Base-by-base conservation (phyloP, 2,888 invertebrate species). In the Apoda limacodes region DNA sequence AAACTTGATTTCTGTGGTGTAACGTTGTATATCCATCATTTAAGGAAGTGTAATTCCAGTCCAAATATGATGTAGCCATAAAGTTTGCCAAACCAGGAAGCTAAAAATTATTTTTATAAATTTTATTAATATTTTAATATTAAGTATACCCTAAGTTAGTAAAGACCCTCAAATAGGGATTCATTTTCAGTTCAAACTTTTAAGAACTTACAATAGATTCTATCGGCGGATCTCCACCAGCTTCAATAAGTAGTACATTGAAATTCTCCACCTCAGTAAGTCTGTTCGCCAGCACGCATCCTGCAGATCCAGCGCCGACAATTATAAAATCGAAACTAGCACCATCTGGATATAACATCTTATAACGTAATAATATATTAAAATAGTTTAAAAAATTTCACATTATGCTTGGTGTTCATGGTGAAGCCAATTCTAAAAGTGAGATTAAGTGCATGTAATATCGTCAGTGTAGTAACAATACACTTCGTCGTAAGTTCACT, bases 291-390 rank as follows among this genome's bases (percentile, higher is more conserved):
- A 57, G 30, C 5, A 55, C 48, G 27, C 47, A 39, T 9, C 57
- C 58, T 2, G 53, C 48, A 1, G 88, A 86, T 1, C 90, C 90
- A 0, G 86, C 88, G 0, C 90, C 90, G 1, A 89, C 84, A 6
- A 88, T 70, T 28, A 88, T 83, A 43, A 87, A 92, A 52, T 89
- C 89, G 48, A 43, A 57, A 1, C 19, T 19, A 0, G 35, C 45
- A 6, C 45, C 46, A 46, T 55, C 55, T 56, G 23, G n/a, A 24
- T 30, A 23, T 15, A 10, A 30, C 14, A 19, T 19, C 19, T 19
- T 19, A 7, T 9, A 19, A 19, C 5, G 5, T 19, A 19, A 5
- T 19, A 19, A 7, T 19, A 19, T 19, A 19, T 19, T 19, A 19
- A 9, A 19, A 19, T 9, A 26, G n/a, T n/a, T n/a, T n/a, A n/a